phyloP scores from a whole-genome alignment of 1,140 invertebrate species.

The Drosophila persimilis region DNA sequence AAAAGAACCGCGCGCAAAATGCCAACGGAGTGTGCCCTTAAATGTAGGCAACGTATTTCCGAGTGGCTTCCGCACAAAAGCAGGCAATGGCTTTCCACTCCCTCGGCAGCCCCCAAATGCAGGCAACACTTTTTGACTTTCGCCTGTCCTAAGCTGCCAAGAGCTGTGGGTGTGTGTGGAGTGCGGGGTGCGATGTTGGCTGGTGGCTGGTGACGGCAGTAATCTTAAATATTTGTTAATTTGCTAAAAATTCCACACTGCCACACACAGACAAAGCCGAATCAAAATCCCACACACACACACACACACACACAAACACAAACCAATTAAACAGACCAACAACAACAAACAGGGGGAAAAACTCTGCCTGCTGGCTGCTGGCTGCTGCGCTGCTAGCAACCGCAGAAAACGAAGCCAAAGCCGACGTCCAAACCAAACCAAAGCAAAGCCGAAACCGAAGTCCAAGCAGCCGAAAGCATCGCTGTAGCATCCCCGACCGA shows the following conservation, averaged over 20 bases:
- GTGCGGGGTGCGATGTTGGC: too few relatives aligned
- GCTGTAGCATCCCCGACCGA: slow-evolving; percentile 1
- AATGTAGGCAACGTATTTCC: too few relatives aligned
- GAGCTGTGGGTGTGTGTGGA: not conserved
- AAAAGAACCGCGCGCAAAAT: too few relatives aligned
- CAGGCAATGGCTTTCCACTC: slow-evolving; percentile 6
- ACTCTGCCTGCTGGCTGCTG: too few relatives aligned
- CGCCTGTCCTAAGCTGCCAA: not conserved
- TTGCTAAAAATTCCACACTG: slow-evolving; percentile 9
- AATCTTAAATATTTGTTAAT: slow-evolving; percentile 17
- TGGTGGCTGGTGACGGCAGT: too few relatives aligned
- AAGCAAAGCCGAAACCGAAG: slow-evolving; percentile 6
- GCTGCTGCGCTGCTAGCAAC: slow-evolving; percentile 2
- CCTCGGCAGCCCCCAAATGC: slow-evolving; percentile 5
- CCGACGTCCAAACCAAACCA: slow-evolving; percentile 9
- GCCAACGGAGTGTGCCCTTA: too few relatives aligned
- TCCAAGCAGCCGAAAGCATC: slow-evolving; percentile 42
- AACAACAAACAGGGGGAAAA: slow-evolving; percentile 30
- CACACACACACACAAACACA: slow-evolving; percentile 40
- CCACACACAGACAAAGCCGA: slow-evolving; percentile 5
- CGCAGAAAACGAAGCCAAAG: slow-evolving; percentile 3
- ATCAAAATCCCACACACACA: slow-evolving; percentile 24
- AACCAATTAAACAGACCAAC: slow-evolving; percentile 13
- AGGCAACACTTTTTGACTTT: slow-evolving; percentile 16
- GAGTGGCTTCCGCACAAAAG: slow-evolving; percentile 6